Evolutionary conservation across 1,140 invertebrate genomes (phyloP), one percentile per base, ranked within the genome.

Genomic region (Muscidifurax raptorellus): DNA sequence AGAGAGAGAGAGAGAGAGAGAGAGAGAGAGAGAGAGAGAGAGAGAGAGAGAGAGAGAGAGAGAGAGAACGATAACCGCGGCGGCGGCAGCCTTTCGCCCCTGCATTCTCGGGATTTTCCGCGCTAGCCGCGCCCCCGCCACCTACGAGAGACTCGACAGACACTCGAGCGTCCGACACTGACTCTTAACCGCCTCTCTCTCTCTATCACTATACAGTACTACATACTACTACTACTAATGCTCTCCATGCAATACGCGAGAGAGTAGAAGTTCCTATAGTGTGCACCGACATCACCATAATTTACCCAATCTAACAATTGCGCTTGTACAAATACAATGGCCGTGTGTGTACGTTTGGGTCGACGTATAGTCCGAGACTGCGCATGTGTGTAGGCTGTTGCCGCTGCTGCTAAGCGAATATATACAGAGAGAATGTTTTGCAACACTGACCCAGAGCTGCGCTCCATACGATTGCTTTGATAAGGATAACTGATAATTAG

Each of bases 21-120:
- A 64, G 13, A n/a, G 52, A 64, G 52, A 64, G 52, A 66, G 64
- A 66, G 64, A 66, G 64, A 27, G 64, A 66, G 64, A 66, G 64
- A 66, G 59, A 66, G 59, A 66, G 59, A 66, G 66, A 67, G 25
- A 27, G n/a, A 67, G 66, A 67, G 25, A 67, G 66, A 67, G 66
- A 69, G 66, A 69, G 25, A 28, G 66, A 69, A 30, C 25, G 66
- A 69, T 59, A 59, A 59, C 52, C 52, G 52, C 22, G 5, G 52
- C 5, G 18, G 52, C 22, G 18, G 52, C 18, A 59, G 52, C 52
- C 52, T 59, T 59, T 59, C 52, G 52, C 52, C 52, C 52, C 52
- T 59, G 52, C 52, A 59, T 59, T 59, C 52, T 59, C 52, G 52
- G 52, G 52, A 59, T 59, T 59, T 59, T 59, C 52, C 52, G 52